Conservation (phyloP, 2,888 invertebrate genomes). For the Hemicrepidius hirtus region DNA sequence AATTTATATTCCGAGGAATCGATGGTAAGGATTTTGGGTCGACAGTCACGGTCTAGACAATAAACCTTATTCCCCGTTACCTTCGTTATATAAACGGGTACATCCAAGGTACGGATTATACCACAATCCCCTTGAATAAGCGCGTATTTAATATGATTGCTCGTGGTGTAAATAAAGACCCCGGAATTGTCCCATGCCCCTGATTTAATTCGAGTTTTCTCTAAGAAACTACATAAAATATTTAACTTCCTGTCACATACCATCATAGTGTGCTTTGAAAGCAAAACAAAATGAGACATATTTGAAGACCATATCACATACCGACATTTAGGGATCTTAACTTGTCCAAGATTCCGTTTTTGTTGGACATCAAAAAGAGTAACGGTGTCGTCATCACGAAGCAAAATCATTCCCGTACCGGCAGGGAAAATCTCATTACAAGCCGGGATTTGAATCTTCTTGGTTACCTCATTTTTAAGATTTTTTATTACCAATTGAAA, state of each 20-base stretch:
- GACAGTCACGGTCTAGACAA: constrained; percentile 94
- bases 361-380: constrained; percentile 98
- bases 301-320: constrained; percentile 98
- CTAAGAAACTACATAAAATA: constrained; percentile 93
- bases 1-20: constrained; percentile 99
- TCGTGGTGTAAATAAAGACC: constrained; percentile 98
- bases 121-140: constrained; percentile 98
- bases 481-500: constrained; percentile 95
- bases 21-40: constrained; percentile 91
- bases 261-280: constrained; percentile 96
- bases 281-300: constrained; percentile 94
- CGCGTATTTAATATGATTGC: constrained; percentile 99
- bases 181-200: constrained; percentile 99
- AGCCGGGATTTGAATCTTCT: constrained; percentile 90
- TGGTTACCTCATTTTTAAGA: constrained; percentile 96
- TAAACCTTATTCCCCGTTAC: constrained; percentile 94
- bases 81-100: constrained; percentile 97
- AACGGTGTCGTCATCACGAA: constrained; percentile 93
- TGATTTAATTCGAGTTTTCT: constrained; percentile 97
- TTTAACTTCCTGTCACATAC: constrained; percentile 94
- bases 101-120: constrained; percentile 97
- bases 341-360: constrained; percentile 80
- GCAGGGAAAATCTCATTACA: constrained; percentile 99
- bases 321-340: constrained; percentile 90
- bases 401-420: constrained; percentile 95